phyloP scores from a whole-genome alignment of 2,888 invertebrate genomes.

The Macroteleia sp. region DNA sequence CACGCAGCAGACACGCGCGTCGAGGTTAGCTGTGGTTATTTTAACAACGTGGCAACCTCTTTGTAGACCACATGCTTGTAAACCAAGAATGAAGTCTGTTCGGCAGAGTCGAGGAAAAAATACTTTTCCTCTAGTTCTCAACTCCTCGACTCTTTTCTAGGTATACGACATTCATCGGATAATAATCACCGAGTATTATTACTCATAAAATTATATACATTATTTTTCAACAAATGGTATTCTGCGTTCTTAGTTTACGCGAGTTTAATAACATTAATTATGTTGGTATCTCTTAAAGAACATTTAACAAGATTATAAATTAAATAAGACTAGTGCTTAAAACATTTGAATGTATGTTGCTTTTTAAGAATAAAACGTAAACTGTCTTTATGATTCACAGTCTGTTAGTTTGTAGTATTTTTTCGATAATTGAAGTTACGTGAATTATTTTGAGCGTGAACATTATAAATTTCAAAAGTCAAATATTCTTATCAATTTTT shows the following conservation, averaged over 20 bases:
- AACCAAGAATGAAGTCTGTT: conserved; percentile 83
- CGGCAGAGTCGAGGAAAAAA: conserved; percentile 72
- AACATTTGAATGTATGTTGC: too few species aligned
- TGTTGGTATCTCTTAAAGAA: neutral
- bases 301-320: too few species aligned
- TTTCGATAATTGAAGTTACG: too few species aligned
- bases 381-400: too few species aligned
- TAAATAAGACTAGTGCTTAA: too few species aligned
- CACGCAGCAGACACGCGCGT: conserved; percentile 70
- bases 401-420: too few species aligned
- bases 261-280: conserved; percentile 5
- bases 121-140: conserved; percentile 58
- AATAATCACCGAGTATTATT: conserved; percentile 8
- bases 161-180: neutral
- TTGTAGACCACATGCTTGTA: conserved; percentile 84
- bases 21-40: conserved; percentile 81
- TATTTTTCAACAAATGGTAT: neutral
- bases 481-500: conserved; percentile 50
- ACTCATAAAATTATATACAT: conserved; percentile 10
- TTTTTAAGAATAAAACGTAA: too few species aligned
- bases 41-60: conserved; percentile 84
- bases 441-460: conserved; percentile 12
- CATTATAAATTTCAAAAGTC: conserved; percentile 16
- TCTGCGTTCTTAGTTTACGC: neutral
- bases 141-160: conserved; percentile 21